A percentile compares a stretch with the other conserved stretches of the same genome.
Conservation (phyloP, 2,113 vertebrate genomes). For the Cebidichthys violaceus region DNA sequence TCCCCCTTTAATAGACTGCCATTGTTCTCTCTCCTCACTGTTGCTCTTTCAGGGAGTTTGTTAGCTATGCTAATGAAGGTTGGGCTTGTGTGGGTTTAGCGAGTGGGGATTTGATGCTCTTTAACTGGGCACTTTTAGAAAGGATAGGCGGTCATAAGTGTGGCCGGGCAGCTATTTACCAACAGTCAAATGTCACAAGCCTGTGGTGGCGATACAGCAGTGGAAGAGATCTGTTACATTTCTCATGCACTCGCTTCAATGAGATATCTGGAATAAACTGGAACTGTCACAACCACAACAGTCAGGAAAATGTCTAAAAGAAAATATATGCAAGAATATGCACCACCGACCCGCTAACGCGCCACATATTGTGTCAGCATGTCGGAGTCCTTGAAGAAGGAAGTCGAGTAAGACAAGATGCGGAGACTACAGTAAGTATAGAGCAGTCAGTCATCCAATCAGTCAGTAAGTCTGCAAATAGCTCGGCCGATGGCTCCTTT, state of each 20-base stretch:
- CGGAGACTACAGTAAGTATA: slow-evolving; percentile 64
- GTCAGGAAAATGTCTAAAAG: slow-evolving; percentile 36
- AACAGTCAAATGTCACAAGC: slow-evolving; percentile 72
- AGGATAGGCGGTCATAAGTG: slow-evolving; percentile 66
- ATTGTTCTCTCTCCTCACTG: slow-evolving; percentile 75
- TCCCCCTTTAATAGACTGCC: slow-evolving; percentile 79
- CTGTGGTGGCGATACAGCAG: slow-evolving; percentile 51
- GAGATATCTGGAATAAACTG: slow-evolving; percentile 32
- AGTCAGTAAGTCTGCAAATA: slow-evolving; percentile 80
- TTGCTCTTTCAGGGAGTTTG: slow-evolving; percentile 79
- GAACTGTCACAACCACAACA: slow-evolving; percentile 3
- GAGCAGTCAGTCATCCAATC: slow-evolving; percentile 74
- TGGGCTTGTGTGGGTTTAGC: slow-evolving; percentile 72
- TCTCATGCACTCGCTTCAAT: slow-evolving; percentile 34
- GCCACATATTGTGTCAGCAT: slow-evolving; percentile 40
- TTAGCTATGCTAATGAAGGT: slow-evolving; percentile 81
- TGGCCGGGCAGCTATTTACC: slow-evolving; percentile 57
- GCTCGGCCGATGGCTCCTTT: slow-evolving; percentile 78
- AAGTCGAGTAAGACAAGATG: slow-evolving; percentile 78
- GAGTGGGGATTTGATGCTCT: slow-evolving; percentile 80
- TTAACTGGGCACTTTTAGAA: slow-evolving; percentile 79
- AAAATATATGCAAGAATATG: slow-evolving; percentile 8
- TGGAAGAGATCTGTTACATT: slow-evolving; percentile 53
- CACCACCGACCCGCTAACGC: slow-evolving; percentile 31
- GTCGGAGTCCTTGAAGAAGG: slow-evolving; percentile 61